A percentile compares a stretch with the other conserved stretches of the same genome.
These are phyloP conservation scores for Semotilus atromaculatus DNA, from an alignment of 2,797 vertebrate species.

Conservation along the genomic window DNA sequence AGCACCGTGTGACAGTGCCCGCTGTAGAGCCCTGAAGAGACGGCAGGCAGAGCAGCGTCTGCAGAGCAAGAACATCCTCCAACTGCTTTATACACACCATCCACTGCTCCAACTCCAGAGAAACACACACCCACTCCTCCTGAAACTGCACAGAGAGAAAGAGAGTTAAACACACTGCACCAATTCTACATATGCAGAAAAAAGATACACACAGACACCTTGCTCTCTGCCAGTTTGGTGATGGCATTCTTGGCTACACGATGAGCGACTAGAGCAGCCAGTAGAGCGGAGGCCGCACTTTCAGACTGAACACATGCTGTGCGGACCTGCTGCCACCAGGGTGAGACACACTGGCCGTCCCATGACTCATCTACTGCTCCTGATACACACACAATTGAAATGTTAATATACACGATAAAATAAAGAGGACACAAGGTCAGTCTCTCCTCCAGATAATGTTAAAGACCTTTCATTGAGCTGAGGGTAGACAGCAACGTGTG, in stretches of 20 bases:
- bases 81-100: constrained; percentile 90
- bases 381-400: constrained; percentile 56
- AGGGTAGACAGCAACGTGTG: constrained; percentile 84
- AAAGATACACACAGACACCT: constrained; percentile 69
- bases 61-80: constrained; percentile 92
- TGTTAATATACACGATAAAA: not conserved
- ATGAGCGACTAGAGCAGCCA: constrained; percentile 88
- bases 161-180: not conserved
- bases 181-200: not conserved
- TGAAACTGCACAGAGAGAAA: constrained; percentile 69
- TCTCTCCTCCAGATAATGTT: not conserved
- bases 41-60: constrained; percentile 86
- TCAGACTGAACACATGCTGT: constrained; percentile 87
- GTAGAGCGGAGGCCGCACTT: constrained; percentile 85
- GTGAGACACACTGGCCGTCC: constrained; percentile 92
- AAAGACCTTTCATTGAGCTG: constrained; percentile 91
- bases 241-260: constrained; percentile 83
- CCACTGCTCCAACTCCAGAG: constrained; percentile 95
- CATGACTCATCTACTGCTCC: constrained; percentile 90
- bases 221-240: constrained; percentile 80
- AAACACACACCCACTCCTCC: constrained; percentile 92
- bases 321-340: constrained; percentile 98
- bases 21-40: constrained; percentile 70
- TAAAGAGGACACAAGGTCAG: not conserved
- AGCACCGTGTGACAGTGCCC: constrained; percentile 80